phyloP scores from a whole-genome alignment of 2,888 invertebrate species.

The Rhamphomyia laevipes region DNA sequence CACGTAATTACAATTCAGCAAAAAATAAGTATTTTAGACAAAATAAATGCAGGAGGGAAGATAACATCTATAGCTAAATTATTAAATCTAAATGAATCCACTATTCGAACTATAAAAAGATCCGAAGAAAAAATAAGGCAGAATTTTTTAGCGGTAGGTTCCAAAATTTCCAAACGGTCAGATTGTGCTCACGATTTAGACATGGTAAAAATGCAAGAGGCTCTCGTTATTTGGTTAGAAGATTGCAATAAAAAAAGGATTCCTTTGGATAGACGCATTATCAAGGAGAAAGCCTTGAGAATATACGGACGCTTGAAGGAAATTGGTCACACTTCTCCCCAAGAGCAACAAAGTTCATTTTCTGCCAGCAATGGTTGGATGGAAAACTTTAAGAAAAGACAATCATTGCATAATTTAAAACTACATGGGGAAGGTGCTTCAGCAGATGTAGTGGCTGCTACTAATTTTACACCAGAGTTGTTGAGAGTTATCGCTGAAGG shows the following conservation, averaged over 20 bases:
- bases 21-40: too few relatives aligned
- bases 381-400: conserved; percentile 14
- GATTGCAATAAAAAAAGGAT: too few relatives aligned
- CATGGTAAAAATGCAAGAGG: too few relatives aligned
- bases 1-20: too few relatives aligned
- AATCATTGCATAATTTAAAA: conserved; percentile 13
- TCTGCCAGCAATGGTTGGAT: conserved; percentile 15
- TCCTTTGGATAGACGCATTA: conserved; percentile 13
- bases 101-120: conserved; percentile 16
- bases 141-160: too few relatives aligned
- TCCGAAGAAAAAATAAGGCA: too few relatives aligned
- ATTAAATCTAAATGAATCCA: conserved; percentile 18
- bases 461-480: conserved; percentile 8
- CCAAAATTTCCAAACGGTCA: too few relatives aligned
- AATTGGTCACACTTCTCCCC: background rate
- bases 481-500: conserved; percentile 7
- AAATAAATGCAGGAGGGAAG: too few relatives aligned
- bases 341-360: conserved; percentile 1
- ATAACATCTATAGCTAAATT: too few relatives aligned
- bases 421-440: conserved; percentile 14
- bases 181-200: too few relatives aligned
- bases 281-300: conserved; percentile 15
- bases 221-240: too few relatives aligned
- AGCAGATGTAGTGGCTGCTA: conserved; percentile 12
- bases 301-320: conserved; percentile 5